Percentiles rank a stretch among this genome's conserved stretches.
Conservation (phyloP, 2,888 invertebrate species). For the Spilosoma lubricipeda region DNA sequence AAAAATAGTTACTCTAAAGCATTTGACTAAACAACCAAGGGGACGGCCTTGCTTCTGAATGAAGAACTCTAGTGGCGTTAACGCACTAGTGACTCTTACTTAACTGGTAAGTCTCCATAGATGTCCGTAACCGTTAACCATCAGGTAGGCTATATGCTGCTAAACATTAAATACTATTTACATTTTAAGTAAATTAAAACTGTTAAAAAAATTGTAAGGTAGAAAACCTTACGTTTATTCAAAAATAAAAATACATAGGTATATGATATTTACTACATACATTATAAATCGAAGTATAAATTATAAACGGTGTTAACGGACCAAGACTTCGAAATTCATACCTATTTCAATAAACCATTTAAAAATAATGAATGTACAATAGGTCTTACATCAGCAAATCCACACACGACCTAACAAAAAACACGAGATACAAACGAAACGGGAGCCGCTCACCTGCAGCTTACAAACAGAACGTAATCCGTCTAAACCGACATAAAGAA, state of each 20-base stretch:
- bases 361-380: background rate
- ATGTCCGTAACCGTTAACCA: too few species aligned
- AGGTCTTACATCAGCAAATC: slow-evolving; percentile 14
- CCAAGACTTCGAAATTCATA: slow-evolving; percentile 10
- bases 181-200: too few species aligned
- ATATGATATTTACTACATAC: background rate
- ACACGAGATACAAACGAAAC: slow-evolving; percentile 51
- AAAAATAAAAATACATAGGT: background rate
- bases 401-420: slow-evolving; percentile 36
- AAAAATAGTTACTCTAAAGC: too few species aligned
- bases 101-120: too few species aligned
- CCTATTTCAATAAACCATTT: background rate
- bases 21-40: too few species aligned
- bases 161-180: too few species aligned
- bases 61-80: too few species aligned
- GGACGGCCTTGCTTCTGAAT: too few species aligned
- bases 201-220: too few species aligned
- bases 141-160: too few species aligned
- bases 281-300: background rate
- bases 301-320: background rate
- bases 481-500: slow-evolving; percentile 72
- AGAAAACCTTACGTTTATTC: background rate
- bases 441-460: slow-evolving; percentile 68
- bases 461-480: slow-evolving; percentile 78
- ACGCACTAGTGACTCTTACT: too few species aligned